Evolutionary conservation across 2,888 invertebrate genomes (phyloP).

Genomic region (Vesta saturnalis): DNA sequence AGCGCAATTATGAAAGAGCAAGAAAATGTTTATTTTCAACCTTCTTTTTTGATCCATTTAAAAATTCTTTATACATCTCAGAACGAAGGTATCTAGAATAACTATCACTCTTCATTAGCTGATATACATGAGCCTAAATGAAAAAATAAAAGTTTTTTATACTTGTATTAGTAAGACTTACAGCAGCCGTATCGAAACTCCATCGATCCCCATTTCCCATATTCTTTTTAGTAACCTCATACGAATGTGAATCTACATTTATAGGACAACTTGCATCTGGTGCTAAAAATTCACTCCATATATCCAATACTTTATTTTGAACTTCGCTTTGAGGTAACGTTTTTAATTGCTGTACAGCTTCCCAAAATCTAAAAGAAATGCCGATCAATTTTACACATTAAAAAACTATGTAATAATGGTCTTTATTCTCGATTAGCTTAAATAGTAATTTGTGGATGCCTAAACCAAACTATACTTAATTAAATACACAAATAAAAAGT

Average conservation of each 20-base stretch:
- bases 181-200: slow-evolving; percentile 97
- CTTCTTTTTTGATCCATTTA: slow-evolving; percentile 97
- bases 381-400: background rate
- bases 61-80: slow-evolving; percentile 97
- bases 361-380: slow-evolving; percentile 81
- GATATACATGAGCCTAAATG: slow-evolving; percentile 94
- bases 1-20: background rate
- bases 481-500: too few relatives aligned
- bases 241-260: slow-evolving; percentile 94
- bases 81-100: slow-evolving; percentile 97
- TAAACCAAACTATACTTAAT: too few relatives aligned
- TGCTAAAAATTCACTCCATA: slow-evolving; percentile 94
- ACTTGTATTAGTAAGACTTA: slow-evolving; percentile 61
- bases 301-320: slow-evolving; percentile 81
- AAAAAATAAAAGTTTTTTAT: background rate
- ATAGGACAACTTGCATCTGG: slow-evolving; percentile 96
- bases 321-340: slow-evolving; percentile 88
- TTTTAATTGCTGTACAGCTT: slow-evolving; percentile 93
- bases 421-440: too few relatives aligned
- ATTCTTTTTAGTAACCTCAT: slow-evolving; percentile 84
- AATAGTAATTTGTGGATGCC: too few relatives aligned
- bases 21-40: slow-evolving; percentile 64
- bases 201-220: slow-evolving; percentile 88
- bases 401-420: background rate
- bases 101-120: slow-evolving; percentile 99